These are phyloP conservation scores for Heliconius hermathena DNA, from an alignment of 1,140 invertebrate genomes.

Conservation along the genomic window DNA sequence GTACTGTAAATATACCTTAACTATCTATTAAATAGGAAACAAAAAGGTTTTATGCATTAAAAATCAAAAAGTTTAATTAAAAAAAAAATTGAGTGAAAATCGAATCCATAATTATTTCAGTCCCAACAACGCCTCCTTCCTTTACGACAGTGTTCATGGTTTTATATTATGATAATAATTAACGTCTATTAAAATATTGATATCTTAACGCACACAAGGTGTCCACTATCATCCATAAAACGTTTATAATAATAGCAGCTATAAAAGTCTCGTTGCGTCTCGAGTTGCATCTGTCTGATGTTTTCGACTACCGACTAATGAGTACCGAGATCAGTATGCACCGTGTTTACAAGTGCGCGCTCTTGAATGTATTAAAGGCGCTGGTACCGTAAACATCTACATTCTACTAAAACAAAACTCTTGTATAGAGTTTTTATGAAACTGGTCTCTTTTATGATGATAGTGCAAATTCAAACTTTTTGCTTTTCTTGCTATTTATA, in stretches of 20 bases:
- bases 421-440: neutral
- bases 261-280: neutral
- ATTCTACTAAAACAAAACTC: neutral
- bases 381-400: neutral
- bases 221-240: neutral
- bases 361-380: constrained; percentile 15
- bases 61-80: too few relatives aligned
- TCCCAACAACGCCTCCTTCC: neutral
- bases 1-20: too few relatives aligned
- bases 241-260: neutral
- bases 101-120: neutral
- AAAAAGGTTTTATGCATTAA: neutral
- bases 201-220: neutral
- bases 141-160: neutral
- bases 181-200: neutral
- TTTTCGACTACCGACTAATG: neutral
- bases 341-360: constrained; percentile 8
- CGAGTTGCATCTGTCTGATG: constrained; percentile 1
- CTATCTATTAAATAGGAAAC: neutral
- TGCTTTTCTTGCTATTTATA: neutral
- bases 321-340: constrained; percentile 14
- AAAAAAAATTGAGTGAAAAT: neutral
- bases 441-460: constrained; percentile 1
- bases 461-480: neutral
- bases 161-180: neutral